Percentiles rank a stretch among this genome's conserved stretches.
Conservation (phyloP, 2,888 invertebrate species). For the Clistopyga incitator region DNA sequence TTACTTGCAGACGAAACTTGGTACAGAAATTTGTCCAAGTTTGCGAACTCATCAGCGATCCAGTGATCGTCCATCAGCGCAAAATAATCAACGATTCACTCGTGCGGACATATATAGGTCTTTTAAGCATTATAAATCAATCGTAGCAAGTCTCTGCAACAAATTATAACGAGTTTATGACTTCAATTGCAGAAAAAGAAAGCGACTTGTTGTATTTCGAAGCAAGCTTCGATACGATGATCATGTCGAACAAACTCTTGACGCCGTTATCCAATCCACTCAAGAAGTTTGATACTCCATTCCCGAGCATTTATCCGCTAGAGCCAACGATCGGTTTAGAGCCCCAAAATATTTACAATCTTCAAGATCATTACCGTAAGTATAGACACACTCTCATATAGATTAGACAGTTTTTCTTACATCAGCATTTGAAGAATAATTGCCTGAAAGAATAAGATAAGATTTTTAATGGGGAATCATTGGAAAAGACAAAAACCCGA, state of each 20-base stretch:
- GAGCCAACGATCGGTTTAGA: slow-evolving; percentile 89
- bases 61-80: slow-evolving; percentile 86
- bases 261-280: slow-evolving; percentile 84
- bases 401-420: neutral
- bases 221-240: slow-evolving; percentile 88
- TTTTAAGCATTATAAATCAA: slow-evolving; percentile 32
- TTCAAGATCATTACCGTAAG: slow-evolving; percentile 90
- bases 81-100: slow-evolving; percentile 87
- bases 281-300: slow-evolving; percentile 84
- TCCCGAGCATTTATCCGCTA: slow-evolving; percentile 92
- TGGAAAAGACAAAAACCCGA: too few species aligned
- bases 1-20: slow-evolving; percentile 87
- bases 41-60: slow-evolving; percentile 88
- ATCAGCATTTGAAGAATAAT: too few species aligned
- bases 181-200: slow-evolving; percentile 84
- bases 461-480: too few species aligned
- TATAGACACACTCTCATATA: slow-evolving; percentile 72
- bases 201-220: slow-evolving; percentile 88
- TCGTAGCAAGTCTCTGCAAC: neutral
- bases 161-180: slow-evolving; percentile 25
- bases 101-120: slow-evolving; percentile 85
- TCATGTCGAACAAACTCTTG: slow-evolving; percentile 88
- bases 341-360: slow-evolving; percentile 88
- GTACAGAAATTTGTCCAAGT: slow-evolving; percentile 88
- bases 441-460: too few species aligned